Conservation (phyloP, 1,140 invertebrate genomes). For the Euwallacea similis region DNA sequence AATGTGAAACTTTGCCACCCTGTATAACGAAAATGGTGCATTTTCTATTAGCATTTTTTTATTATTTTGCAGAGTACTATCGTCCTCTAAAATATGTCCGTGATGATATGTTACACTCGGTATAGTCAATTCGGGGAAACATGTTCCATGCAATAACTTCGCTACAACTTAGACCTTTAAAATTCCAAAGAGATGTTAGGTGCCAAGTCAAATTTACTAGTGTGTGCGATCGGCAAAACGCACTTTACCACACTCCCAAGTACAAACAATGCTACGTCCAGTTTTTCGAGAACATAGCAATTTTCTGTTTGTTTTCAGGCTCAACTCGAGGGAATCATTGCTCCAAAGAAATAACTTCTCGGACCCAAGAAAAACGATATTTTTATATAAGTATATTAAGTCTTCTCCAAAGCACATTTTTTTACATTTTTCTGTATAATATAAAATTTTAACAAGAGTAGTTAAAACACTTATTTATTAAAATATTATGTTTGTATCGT, state of each 20-base stretch:
- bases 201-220: background rate
- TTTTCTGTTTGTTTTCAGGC: slow-evolving; percentile 63
- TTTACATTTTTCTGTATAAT: slow-evolving; percentile 39
- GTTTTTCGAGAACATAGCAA: background rate
- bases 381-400: slow-evolving; percentile 24
- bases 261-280: background rate
- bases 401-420: slow-evolving; percentile 45
- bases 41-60: too few species aligned
- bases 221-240: background rate
- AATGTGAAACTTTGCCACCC: too few species aligned
- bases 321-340: slow-evolving; percentile 89
- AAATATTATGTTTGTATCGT: slow-evolving; percentile 1
- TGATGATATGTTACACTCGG: too few species aligned
- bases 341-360: slow-evolving; percentile 77
- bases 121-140: too few species aligned
- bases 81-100: too few species aligned
- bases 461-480: slow-evolving; percentile 2
- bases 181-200: background rate
- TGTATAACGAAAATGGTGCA: too few species aligned
- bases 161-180: background rate
- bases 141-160: too few species aligned
- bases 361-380: background rate
- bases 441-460: slow-evolving; percentile 34
- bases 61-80: too few species aligned
- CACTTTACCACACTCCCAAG: background rate